These are phyloP conservation scores for Zoanthus sociatus DNA, from an alignment of 92 coral and sea anemone species.

Conservation along the genomic window DNA sequence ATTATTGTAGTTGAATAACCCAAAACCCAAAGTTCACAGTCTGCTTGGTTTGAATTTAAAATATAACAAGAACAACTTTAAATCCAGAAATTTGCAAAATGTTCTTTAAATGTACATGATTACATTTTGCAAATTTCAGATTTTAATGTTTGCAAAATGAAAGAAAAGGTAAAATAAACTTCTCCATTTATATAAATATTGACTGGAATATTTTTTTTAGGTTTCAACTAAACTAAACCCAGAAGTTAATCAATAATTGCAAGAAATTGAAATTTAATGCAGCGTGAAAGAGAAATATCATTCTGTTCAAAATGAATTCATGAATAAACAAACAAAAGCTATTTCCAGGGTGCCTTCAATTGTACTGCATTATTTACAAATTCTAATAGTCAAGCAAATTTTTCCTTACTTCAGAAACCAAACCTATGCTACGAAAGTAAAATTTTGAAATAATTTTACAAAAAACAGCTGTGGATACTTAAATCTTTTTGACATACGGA, in stretches of 20 bases:
- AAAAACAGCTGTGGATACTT: background rate
- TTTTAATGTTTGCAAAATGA: background rate
- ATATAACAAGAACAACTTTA: too few relatives aligned
- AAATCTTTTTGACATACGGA: slow-evolving; percentile 4
- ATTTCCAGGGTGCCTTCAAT: background rate
- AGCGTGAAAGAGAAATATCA: background rate
- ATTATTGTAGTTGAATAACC: too few relatives aligned
- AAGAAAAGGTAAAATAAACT: background rate
- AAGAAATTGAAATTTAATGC: background rate
- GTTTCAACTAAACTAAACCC: background rate
- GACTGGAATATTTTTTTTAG: background rate
- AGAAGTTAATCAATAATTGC: background rate
- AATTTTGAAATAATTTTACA: background rate
- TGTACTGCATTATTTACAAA: background rate
- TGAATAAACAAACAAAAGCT: slow-evolving; percentile 3
- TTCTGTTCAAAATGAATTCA: background rate
- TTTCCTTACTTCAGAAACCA: background rate
- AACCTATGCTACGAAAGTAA: background rate
- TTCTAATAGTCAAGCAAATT: background rate
- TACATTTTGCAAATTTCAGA: too few relatives aligned
- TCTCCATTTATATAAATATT: too few relatives aligned
- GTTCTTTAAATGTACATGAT: too few relatives aligned
- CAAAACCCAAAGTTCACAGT: too few relatives aligned
- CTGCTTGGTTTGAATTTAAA: too few relatives aligned
- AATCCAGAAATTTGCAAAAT: too few relatives aligned